Percentiles rank a stretch among this genome's conserved stretches.
phyloP scores from a whole-genome alignment of 2,797 vertebrate species.

The Channallabes apus region DNA sequence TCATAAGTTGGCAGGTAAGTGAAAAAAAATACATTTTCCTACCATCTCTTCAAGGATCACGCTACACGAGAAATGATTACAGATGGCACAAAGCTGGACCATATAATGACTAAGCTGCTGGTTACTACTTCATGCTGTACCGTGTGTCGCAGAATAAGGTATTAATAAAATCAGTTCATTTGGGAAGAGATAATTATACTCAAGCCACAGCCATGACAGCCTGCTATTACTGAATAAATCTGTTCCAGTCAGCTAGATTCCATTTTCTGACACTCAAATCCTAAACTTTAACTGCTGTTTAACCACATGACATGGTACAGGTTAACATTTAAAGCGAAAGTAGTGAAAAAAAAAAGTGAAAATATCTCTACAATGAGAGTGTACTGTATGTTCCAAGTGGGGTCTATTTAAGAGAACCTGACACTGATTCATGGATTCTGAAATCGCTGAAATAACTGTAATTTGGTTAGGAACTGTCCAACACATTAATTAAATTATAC shows the following conservation, averaged over 20 bases:
- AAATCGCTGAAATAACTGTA: too few species aligned
- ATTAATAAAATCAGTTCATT: background rate
- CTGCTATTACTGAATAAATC: background rate
- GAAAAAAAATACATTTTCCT: background rate
- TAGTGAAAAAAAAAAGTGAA: background rate
- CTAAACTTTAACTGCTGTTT: background rate
- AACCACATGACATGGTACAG: background rate
- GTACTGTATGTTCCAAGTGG: background rate
- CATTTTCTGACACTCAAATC: background rate
- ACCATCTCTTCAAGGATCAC: background rate
- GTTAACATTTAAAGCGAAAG: background rate
- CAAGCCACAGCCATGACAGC: background rate
- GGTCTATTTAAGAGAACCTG: background rate
- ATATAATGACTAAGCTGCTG: background rate
- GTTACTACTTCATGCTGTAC: background rate
- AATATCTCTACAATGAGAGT: background rate
- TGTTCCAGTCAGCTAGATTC: background rate
- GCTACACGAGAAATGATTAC: background rate
- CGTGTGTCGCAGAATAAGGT: background rate
- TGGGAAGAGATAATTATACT: constrained; percentile 4
- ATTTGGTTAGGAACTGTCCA: too few species aligned
- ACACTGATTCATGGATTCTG: background rate
- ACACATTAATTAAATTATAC: too few species aligned
- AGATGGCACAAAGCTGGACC: background rate
- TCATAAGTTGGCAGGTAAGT: background rate